Evolutionary conservation across 2,113 vertebrate species (phyloP).

Genomic region (Cinclus mexicanus): DNA sequence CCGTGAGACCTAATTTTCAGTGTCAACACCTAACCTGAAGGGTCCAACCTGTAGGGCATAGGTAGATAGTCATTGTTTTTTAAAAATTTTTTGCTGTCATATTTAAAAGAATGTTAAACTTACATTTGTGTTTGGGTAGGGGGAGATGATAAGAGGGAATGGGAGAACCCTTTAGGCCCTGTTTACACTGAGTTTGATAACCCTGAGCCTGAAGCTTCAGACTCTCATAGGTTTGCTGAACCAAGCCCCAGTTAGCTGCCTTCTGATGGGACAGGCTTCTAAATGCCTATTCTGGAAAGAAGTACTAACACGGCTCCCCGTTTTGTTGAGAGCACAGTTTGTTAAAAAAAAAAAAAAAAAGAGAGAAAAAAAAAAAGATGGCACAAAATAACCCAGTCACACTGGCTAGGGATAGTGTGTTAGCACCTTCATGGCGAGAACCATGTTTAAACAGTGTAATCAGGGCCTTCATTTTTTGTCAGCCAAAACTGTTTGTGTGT

Average conservation of each 20-base stretch:
- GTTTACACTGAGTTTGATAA: constrained; percentile 39
- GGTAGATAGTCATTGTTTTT: not conserved
- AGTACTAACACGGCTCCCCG: not conserved
- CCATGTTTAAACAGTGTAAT: constrained; percentile 45
- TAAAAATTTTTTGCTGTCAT: not conserved
- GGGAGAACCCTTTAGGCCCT: constrained; percentile 38
- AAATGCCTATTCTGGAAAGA: not conserved
- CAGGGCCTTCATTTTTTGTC: constrained; percentile 50
- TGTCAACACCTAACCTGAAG: constrained; percentile 63
- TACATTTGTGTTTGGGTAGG: constrained; percentile 23
- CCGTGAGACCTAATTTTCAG: constrained; percentile 32
- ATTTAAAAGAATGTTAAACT: constrained; percentile 61
- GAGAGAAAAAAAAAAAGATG: not conserved
- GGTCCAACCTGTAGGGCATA: constrained; percentile 47
- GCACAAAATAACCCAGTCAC: constrained; percentile 25
- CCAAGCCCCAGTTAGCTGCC: not conserved
- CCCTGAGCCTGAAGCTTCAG: constrained; percentile 28
- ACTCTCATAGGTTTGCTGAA: constrained; percentile 1
- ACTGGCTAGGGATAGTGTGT: constrained; percentile 18
- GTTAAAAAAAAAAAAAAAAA: not conserved
- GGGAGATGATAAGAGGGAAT: not conserved
- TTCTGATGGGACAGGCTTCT: not conserved
- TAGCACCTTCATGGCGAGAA: constrained; percentile 54
- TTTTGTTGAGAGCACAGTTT: not conserved
- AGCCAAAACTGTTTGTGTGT: constrained; percentile 55